These are phyloP conservation scores for Aleiodes sp. DNA, from an alignment of 1,140 invertebrate species.

Conservation along the genomic window DNA sequence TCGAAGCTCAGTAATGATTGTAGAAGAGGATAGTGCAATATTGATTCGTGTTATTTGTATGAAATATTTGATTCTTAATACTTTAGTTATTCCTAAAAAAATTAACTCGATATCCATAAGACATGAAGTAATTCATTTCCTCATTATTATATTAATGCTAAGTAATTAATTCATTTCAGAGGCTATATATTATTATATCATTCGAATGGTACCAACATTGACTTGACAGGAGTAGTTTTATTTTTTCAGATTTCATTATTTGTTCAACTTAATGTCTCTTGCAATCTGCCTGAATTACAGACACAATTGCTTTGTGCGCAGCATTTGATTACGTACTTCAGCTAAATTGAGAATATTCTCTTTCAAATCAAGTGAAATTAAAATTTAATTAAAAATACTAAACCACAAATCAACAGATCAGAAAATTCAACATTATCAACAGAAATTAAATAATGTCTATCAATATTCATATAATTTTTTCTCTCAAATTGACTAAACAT, in stretches of 20 bases:
- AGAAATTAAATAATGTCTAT: too few relatives aligned
- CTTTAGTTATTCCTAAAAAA: background rate
- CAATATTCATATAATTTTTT: too few relatives aligned
- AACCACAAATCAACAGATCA: too few relatives aligned
- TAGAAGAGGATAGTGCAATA: conserved; percentile 17
- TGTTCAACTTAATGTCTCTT: conserved; percentile 15
- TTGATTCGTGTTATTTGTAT: background rate
- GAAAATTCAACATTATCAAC: too few relatives aligned
- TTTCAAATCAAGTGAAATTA: too few relatives aligned
- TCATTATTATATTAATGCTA: background rate
- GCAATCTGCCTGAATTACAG: conserved; percentile 22
- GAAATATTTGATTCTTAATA: background rate
- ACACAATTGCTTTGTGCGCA: conserved; percentile 52
- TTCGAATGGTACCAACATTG: conserved; percentile 54
- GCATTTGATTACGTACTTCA: conserved; percentile 38
- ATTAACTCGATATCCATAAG: too few relatives aligned
- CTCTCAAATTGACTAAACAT: too few relatives aligned
- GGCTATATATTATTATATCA: conserved; percentile 24
- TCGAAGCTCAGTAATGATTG: conserved; percentile 24
- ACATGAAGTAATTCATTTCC: background rate
- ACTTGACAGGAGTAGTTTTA: conserved; percentile 60
- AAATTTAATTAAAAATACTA: too few relatives aligned
- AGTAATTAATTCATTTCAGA: background rate
- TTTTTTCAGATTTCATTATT: conserved; percentile 39
- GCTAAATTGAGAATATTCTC: conserved; percentile 1